These are phyloP conservation scores for Lycocerus yunnanus DNA, from an alignment of 2,888 invertebrate species.

Conservation along the genomic window DNA sequence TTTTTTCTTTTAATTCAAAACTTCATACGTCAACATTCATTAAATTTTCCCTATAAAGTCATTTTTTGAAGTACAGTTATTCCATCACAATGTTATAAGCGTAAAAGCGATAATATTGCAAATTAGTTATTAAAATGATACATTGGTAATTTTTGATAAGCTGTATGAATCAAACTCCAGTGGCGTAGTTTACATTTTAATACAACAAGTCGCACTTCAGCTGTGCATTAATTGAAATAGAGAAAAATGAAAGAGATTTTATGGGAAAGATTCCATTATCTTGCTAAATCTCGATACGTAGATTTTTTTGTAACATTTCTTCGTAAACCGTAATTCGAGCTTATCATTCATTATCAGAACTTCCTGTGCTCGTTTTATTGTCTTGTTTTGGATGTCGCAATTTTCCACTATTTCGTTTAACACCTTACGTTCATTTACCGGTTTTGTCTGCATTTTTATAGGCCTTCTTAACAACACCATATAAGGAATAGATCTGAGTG, in stretches of 20 bases:
- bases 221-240: not conserved
- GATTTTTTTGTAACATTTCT: not conserved
- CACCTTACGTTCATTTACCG: no score
- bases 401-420: not conserved
- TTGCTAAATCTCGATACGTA: not conserved
- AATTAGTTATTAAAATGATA: not conserved
- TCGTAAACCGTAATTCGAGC: not conserved
- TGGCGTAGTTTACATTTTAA: not conserved
- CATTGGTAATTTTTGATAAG: not conserved
- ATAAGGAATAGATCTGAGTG: not conserved
- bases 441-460: no score
- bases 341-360: not conserved
- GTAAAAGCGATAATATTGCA: not conserved
- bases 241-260: not conserved
- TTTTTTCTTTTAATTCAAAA: not conserved
- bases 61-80: not conserved
- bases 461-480: no score
- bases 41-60: not conserved
- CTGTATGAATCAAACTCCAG: not conserved
- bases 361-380: no score
- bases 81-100: not conserved
- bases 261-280: not conserved
- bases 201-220: not conserved
- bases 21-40: not conserved
- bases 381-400: not conserved